phyloP scores from a whole-genome alignment of 2,113 vertebrate species.

The Boleophthalmus pectinirostris region DNA sequence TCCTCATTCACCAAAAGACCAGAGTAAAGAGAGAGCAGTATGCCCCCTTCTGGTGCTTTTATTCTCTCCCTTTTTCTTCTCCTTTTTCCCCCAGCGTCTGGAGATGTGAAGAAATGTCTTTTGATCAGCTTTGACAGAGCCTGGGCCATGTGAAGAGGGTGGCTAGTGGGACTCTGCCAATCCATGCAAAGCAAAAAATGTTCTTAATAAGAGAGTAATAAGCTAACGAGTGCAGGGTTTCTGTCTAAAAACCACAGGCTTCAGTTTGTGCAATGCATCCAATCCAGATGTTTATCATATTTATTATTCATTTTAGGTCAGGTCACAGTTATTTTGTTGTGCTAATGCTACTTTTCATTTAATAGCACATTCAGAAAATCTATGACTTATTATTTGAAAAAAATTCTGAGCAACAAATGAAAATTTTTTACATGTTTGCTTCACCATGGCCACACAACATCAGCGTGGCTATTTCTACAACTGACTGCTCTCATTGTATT shows the following conservation, averaged over 20 bases:
- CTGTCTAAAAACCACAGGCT: slow-evolving; percentile 68
- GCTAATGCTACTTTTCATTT: slow-evolving; percentile 66
- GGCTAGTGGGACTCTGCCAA: slow-evolving; percentile 71
- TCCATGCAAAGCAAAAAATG: slow-evolving; percentile 74
- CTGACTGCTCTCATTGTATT: slow-evolving; percentile 66
- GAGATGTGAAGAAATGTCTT: slow-evolving; percentile 80
- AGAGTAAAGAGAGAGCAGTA: slow-evolving; percentile 78
- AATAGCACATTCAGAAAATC: slow-evolving; percentile 49
- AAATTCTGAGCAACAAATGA: slow-evolving; percentile 22
- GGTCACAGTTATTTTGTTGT: slow-evolving; percentile 66
- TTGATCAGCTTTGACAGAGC: slow-evolving; percentile 79
- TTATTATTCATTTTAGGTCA: slow-evolving; percentile 60
- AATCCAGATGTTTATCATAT: slow-evolving; percentile 62
- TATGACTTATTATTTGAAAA: slow-evolving; percentile 30
- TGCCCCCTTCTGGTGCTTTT: slow-evolving; percentile 84
- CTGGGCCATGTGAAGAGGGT: slow-evolving; percentile 72
- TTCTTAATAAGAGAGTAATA: slow-evolving; percentile 78
- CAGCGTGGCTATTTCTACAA: slow-evolving; percentile 62
- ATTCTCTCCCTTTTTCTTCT: slow-evolving; percentile 73
- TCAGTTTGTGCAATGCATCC: slow-evolving; percentile 67
- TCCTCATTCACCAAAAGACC: slow-evolving; percentile 74
- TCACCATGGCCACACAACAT: slow-evolving; percentile 64
- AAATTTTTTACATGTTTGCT: slow-evolving; percentile 46
- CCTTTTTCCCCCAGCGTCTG: slow-evolving; percentile 69
- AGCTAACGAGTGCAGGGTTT: slow-evolving; percentile 69